phyloP scores from a whole-genome alignment of 2,797 vertebrate genomes.

The Moxostoma hubbsi region DNA sequence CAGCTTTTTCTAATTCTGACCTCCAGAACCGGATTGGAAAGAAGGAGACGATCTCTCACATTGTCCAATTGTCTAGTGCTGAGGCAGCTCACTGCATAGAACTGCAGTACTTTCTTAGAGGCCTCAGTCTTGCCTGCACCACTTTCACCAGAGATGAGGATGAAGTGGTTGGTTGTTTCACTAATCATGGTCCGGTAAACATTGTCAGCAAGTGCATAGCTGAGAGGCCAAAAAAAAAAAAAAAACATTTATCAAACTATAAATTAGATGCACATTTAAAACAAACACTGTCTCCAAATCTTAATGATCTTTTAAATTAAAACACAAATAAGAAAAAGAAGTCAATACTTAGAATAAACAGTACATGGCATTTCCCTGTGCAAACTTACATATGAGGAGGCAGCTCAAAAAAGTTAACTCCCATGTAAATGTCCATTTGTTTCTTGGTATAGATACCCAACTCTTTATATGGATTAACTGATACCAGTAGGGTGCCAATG shows the following conservation, averaged over 20 bases:
- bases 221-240: constrained; percentile 55
- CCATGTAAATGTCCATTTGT: constrained; percentile 94
- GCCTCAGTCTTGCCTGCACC: constrained; percentile 95
- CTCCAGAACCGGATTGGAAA: constrained; percentile 95
- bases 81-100: constrained; percentile 90
- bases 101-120: constrained; percentile 96
- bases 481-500: constrained; percentile 92
- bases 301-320: neutral
- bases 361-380: neutral
- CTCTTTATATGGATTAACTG: constrained; percentile 95
- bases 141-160: constrained; percentile 96
- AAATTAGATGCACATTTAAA: neutral
- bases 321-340: neutral
- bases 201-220: constrained; percentile 94
- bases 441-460: constrained; percentile 87
- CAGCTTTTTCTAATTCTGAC: constrained; percentile 67
- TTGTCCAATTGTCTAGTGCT: constrained; percentile 86
- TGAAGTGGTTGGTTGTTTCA: constrained; percentile 93
- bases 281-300: neutral
- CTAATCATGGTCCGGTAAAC: constrained; percentile 93
- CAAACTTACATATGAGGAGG: constrained; percentile 92
- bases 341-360: neutral
- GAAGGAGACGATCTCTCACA: constrained; percentile 86
- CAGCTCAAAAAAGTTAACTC: constrained; percentile 96
- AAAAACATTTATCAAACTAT: neutral